Conservation (phyloP, 2,888 invertebrate species). For the Rhamnusium bicolor region DNA sequence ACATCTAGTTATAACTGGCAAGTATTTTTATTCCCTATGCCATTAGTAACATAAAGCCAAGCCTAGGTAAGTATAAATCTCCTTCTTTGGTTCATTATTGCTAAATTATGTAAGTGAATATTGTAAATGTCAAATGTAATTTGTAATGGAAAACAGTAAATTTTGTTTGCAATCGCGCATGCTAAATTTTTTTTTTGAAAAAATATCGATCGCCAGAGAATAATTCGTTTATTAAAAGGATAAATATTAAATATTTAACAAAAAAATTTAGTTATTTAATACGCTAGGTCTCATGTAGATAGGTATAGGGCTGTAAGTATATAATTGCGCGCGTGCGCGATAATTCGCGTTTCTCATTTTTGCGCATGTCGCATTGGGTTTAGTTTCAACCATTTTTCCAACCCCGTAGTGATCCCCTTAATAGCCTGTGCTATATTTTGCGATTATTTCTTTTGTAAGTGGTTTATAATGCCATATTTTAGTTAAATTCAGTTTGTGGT, state of each 20-base stretch:
- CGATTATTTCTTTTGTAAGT: not conserved
- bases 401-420: not conserved
- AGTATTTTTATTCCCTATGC: too few species aligned
- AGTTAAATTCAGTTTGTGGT: not conserved
- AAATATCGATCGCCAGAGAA: too few species aligned
- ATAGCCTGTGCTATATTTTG: not conserved
- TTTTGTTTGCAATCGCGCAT: too few species aligned
- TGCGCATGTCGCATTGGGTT: not conserved
- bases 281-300: not conserved
- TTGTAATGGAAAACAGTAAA: too few species aligned
- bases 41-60: too few species aligned
- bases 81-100: too few species aligned
- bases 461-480: not conserved
- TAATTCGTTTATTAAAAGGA: not conserved
- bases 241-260: not conserved
- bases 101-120: too few species aligned
- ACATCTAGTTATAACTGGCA: too few species aligned
- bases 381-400: not conserved
- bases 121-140: too few species aligned
- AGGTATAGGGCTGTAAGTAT: not conserved
- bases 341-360: not conserved
- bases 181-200: too few species aligned
- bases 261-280: not conserved
- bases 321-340: not conserved
- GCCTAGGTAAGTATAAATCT: too few species aligned